Evolutionary conservation across 2,797 vertebrate genomes (phyloP), one percentile per base, ranked within the genome.

Genomic region (Acrossocheilus wenchowensis): DNA sequence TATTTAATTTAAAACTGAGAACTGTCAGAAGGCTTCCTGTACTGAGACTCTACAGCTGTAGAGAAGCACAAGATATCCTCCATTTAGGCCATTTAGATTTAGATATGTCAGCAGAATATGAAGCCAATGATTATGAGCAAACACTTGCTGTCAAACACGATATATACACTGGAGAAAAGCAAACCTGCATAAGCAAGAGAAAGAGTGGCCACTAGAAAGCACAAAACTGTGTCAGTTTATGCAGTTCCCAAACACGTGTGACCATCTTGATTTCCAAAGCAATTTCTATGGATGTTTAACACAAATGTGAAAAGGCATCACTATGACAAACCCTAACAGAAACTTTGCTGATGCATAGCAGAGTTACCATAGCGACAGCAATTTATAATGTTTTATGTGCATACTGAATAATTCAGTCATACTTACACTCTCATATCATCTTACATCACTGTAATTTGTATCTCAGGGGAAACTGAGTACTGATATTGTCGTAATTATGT

Each of bases 291-390:
- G 9, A 83, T 84, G 36, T 77, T 81, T 87, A 73, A 83, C 77
- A 85, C 39, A 23, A 74, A 60, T 85, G 88, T 83, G 83, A 88
- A 81, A 77, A 77, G 48, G 78, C 64, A 87, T 88, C 73, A 72
- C 75, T 45, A 78, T 86, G 81, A 86, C 84, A 83, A 84, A 74
- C 69, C 52, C 85, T 80, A 68, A 77, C 83, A 45, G 81, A 74
- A 87, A 81, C 88, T 88, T 86, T 72, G 45, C 88, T 85, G 1
- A 73, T 26, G 68, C 87, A 77, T 88, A 72, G 21, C 11, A 26
- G 39, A 71, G 90, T 92, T 95, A 93, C 94, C 94, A 95, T 96
- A 93, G 94, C 91, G 93, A 96, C 94, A 93, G 88, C 87, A 90
- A 88, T 85, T 83, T 74, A 79, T 90, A 86, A 91, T 90, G 88